Percentiles rank a stretch among this genome's conserved stretches.
These are phyloP conservation scores for Drosophila elegans DNA, from an alignment of 1,140 invertebrate genomes.

Conservation along the genomic window DNA sequence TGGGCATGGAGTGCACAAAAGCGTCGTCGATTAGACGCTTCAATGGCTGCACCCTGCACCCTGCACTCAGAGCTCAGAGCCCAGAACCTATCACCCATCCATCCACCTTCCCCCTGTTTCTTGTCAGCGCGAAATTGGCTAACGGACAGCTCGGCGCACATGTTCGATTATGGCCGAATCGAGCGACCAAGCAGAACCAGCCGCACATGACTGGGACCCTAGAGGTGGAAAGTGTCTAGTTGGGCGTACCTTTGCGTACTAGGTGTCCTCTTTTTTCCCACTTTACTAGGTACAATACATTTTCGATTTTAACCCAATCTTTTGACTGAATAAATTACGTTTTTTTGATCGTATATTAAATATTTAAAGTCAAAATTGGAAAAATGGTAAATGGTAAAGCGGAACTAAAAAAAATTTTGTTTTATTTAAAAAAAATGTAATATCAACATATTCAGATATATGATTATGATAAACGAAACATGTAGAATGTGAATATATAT, in stretches of 20 bases:
- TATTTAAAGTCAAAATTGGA: too few relatives aligned
- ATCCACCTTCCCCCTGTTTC: slow-evolving; percentile 9
- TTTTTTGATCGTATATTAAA: too few relatives aligned
- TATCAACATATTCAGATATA: too few relatives aligned
- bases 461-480: too few relatives aligned
- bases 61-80: slow-evolving; percentile 11
- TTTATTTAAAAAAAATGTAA: too few relatives aligned
- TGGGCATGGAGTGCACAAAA: slow-evolving; percentile 39
- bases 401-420: too few relatives aligned
- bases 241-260: slow-evolving; percentile 8
- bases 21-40: slow-evolving; percentile 67
- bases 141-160: slow-evolving; percentile 54
- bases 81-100: slow-evolving; percentile 6
- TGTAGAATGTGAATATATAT: too few relatives aligned
- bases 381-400: too few relatives aligned
- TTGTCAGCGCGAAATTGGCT: slow-evolving; percentile 43
- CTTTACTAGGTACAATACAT: not conserved
- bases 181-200: slow-evolving; percentile 74
- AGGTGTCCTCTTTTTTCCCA: not conserved
- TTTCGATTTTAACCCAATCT: not conserved
- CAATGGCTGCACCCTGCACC: slow-evolving; percentile 34
- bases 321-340: too few relatives aligned
- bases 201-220: slow-evolving; percentile 36
- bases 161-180: slow-evolving; percentile 76
- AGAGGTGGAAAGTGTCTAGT: not conserved